Base-by-base conservation (phyloP, 2,888 invertebrate genomes). In the Anorthoa munda region DNA sequence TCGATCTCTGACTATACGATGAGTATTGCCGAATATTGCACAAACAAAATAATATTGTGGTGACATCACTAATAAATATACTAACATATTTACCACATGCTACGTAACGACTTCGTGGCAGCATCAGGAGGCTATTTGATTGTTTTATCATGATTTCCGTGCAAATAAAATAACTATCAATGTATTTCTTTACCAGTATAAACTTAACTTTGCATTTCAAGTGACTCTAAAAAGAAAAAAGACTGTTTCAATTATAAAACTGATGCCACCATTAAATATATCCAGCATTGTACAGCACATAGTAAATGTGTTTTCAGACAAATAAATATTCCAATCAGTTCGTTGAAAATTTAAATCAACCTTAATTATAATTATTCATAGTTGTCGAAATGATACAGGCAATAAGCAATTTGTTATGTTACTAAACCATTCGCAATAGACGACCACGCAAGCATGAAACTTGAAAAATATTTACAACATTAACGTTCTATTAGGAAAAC, bases 1-100 rank as follows among this genome's bases (percentile, higher is more conserved):
- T 86, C 86, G 86, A 91, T 76, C 88, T 88, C 87, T 92, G 93
- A 94, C 94, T 95, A 94, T 89, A 89, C 90, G 88, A 93, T 94
- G 95, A 96, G 95, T 95, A 96, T 95, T 95, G 93, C 94, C 93
- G 91, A 94, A 95, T 95, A 96, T 95, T 96, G 95, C 95, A 96
- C 95, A 93, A 90, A 91, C 83, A 90, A 82, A 81, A 83, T 77
- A 56, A 74, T 80, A 80, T 83, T 75, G 76, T 80, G 76, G 81
- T 79, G 77, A 82, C 81, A 85, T 79, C 63, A 81, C 77, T 84
- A 83, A 72, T 75, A 77, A 77, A 79, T 75, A 39, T 75, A 81
- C n/a, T 64, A 72, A 73, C 79, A 81, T 75, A 84, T 65, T 72
- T 80, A 73, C 61, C 75, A 77, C 74, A 77, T 64, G 60, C 77